Base-by-base conservation (phyloP, 1,140 invertebrate genomes). In the Zaprionus vittiger region DNA sequence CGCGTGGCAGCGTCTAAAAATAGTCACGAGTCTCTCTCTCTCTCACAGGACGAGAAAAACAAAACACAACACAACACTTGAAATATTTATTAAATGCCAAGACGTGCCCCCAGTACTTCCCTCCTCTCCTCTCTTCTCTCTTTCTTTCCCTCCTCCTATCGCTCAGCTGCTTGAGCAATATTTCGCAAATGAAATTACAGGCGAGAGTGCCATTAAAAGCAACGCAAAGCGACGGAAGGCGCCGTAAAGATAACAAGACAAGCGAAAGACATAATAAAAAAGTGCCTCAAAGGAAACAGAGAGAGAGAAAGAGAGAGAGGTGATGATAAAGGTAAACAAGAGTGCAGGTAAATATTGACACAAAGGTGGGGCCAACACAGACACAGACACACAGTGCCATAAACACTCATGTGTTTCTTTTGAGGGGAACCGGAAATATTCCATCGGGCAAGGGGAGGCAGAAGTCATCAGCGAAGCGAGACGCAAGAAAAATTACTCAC, bases 321-420 rank as follows among this genome's bases (percentile, higher is more conserved):
- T 22, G 74, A 71, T 68, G 71, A 82, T 80, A 69, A 87, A 89
- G 77, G 83, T 87, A 87, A 87, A 86, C 83, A 86, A 78, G 54
- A 64, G 70, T 66, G 41, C 63, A 68, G 68, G 71, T 60, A 87
- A 83, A 87, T 89, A 83, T 87, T 87, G 80, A 73, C 77, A 79
- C 71, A 61, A 66, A 71, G 38, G 47, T n/a, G 26, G 20, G 17
- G 15, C 1, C 1, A 11, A 34, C 31, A 31, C 31, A 31, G 0
- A 31, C 9, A 34, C 31, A 34, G 0, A 34, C 31, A 11, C 31
- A 34, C 31, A 34, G 34, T 15, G 20, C 41, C 47, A 69, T 37
- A 61, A 60, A 61, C 66, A 69, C 66, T 17, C 41, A 60, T 69
- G 56, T 52, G 31, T 34, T 47, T 17, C 7, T n/a, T 17, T n/a